Evolutionary conservation across 2,888 invertebrate genomes (phyloP).

Genomic region (Drosophila prolongata): DNA sequence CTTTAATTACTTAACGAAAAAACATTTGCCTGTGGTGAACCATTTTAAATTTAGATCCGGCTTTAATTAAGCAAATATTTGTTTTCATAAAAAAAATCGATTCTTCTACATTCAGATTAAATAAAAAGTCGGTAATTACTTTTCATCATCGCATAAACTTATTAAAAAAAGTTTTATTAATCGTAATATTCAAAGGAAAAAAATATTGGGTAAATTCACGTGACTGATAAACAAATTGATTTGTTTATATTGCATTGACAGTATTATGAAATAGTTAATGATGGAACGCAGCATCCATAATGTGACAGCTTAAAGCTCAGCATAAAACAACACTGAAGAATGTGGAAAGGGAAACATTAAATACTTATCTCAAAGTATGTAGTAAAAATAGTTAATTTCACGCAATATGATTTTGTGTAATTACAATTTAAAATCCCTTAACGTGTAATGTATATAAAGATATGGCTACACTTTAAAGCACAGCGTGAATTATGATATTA

Average conservation of each 20-base stretch:
- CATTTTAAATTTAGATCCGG: not conserved
- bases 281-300: no score
- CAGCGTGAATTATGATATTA: not conserved
- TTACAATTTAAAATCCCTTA: no score
- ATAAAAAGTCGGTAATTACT: not conserved
- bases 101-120: not conserved
- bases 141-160: not conserved
- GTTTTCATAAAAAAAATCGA: not conserved
- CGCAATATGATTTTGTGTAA: not conserved
- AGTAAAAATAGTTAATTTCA: no score
- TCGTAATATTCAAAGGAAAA: not conserved
- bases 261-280: not conserved
- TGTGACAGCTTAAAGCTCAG: no score
- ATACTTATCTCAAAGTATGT: no score
- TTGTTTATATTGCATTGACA: not conserved
- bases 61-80: conserved; percentile 1
- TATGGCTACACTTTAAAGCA: not conserved
- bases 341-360: no score
- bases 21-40: not conserved
- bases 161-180: not conserved
- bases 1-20: not conserved
- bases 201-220: not conserved
- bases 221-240: not conserved
- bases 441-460: no score
- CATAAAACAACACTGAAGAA: no score